A percentile compares a stretch with the other conserved stretches of the same genome.
Evolutionary conservation across 2,888 invertebrate genomes (phyloP).

Genomic region (Beris morrisii): DNA sequence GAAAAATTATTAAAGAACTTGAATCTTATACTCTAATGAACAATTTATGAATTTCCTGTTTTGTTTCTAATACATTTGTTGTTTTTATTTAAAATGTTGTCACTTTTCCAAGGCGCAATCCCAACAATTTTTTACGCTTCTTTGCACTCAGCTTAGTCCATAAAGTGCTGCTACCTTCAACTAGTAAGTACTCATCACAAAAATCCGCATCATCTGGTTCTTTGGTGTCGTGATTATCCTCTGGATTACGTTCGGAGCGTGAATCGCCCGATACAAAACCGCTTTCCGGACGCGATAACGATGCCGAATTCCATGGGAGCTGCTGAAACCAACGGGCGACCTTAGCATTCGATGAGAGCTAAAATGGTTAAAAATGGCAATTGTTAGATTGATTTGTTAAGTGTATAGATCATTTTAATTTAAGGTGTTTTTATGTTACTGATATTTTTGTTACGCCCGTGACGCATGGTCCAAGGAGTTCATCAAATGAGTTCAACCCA

Average conservation of each 20-base stretch:
- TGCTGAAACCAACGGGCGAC: constrained; percentile 82
- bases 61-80: not conserved
- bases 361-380: constrained; percentile 43
- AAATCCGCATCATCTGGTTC: constrained; percentile 53
- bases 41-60: not conserved
- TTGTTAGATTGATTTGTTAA: constrained; percentile 2
- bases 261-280: constrained; percentile 73
- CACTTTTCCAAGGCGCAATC: constrained; percentile 70
- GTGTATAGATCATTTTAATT: not conserved
- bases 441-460: too few species aligned
- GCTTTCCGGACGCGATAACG: constrained; percentile 74
- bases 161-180: constrained; percentile 68
- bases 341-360: constrained; percentile 77
- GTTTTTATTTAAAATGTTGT: constrained; percentile 63
- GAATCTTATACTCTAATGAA: not conserved
- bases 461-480: too few species aligned
- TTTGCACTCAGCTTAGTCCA: constrained; percentile 70
- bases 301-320: constrained; percentile 59
- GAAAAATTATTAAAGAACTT: not conserved
- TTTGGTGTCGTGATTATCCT: constrained; percentile 52
- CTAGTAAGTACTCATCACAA: constrained; percentile 65
- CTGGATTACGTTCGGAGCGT: constrained; percentile 59
- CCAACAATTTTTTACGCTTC: constrained; percentile 70
- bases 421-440: not conserved
- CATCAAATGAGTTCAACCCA: too few species aligned